Base-by-base conservation (phyloP, 2,797 vertebrate species). In the Gastrophryne carolinensis region DNA sequence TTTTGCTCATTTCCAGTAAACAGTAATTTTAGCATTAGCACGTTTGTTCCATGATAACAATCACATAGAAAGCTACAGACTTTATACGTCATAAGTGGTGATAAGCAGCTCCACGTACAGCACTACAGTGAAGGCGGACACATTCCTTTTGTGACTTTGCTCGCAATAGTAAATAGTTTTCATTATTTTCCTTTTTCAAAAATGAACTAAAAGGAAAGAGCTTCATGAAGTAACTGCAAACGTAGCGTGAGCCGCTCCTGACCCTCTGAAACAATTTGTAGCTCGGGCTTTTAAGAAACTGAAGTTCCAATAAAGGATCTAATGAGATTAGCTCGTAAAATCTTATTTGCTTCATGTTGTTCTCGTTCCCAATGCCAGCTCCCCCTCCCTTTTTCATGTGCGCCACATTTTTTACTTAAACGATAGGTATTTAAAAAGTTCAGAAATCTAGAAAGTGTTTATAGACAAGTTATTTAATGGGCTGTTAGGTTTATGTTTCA, bases 401-500 rank as follows among this genome's bases (percentile, higher is more conserved):
- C 6, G 61, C 34, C 17, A 37, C 26, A 30, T 62, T 65, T 64
- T 50, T 64, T 50, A 41, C 17, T 39, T 30, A 23, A 71, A 65
- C 69, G 75, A 64, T 77, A 56, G 67, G 67, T 64, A 77, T 77
- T 65, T 72, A 64, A 65, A 77, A 77, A 77, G 75, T 77, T 77
- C 60, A 58, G 75, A 77, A 77, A 77, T 77, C 58, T 77, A 77
- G 75, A 77, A 77, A 41, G 75, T 77, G 75, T 77, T 77, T 77
- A 77, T 77, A 77, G 60, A 77, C 67, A 71, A 47, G 67, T 77
- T 77, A 77, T 77, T 77, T 77, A 77, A 77, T 77, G 75, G 75
- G 67, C 75, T 77, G 75, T 77, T 77, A 77, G 75, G 66, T 71
- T 77, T 77, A 77, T 77, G 75, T 77, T 77, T 71, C 75, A 77